Conservation (phyloP, 2,888 invertebrate species). For the Nemoura dubitans region DNA sequence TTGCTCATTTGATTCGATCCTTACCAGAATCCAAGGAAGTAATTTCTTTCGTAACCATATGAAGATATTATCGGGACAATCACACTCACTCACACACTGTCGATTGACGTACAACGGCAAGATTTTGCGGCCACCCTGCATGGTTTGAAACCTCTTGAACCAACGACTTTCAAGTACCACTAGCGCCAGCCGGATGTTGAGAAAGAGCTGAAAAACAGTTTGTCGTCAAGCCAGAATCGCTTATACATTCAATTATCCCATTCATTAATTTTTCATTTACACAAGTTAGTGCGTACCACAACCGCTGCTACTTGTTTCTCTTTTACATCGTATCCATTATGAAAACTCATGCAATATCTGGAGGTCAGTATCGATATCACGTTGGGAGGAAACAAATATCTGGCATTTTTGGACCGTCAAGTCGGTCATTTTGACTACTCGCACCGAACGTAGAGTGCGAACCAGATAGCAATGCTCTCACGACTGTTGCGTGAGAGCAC, state of each 20-base stretch:
- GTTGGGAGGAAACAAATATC: too few relatives aligned
- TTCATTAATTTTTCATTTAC: not conserved
- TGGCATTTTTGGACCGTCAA: too few relatives aligned
- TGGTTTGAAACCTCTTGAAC: not conserved
- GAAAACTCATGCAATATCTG: too few relatives aligned
- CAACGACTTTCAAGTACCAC: not conserved
- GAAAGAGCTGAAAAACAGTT: not conserved
- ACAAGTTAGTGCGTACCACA: too few relatives aligned
- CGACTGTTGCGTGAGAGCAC: too few relatives aligned
- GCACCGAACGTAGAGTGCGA: too few relatives aligned
- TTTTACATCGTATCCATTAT: too few relatives aligned
- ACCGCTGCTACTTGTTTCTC: too few relatives aligned
- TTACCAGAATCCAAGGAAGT: not conserved
- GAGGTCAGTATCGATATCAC: too few relatives aligned
- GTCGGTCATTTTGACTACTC: too few relatives aligned
- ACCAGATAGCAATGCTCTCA: too few relatives aligned
- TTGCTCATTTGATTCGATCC: not conserved
- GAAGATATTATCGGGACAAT: not conserved
- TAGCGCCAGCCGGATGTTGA: not conserved
- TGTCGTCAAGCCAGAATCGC: not conserved
- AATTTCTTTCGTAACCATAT: not conserved
- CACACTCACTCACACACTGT: not conserved
- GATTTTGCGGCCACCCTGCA: not conserved
- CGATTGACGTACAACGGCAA: not conserved
- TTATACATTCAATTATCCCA: not conserved